These are phyloP conservation scores for Platyrinchus mystaceus DNA, from an alignment of 2,797 vertebrate genomes.

Conservation along the genomic window DNA sequence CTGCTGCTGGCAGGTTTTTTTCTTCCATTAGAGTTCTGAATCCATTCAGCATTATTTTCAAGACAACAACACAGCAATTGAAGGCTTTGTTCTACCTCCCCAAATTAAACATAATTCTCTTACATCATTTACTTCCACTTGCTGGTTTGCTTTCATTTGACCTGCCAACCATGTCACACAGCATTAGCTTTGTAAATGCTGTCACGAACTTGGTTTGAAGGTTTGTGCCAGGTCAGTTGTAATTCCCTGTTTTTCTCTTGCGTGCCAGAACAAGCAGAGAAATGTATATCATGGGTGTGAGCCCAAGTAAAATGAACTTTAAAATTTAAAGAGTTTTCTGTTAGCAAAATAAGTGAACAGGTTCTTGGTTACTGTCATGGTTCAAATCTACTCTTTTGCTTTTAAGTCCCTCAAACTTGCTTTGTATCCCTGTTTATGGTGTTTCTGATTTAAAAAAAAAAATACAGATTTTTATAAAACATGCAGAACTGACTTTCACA, in stretches of 20 bases:
- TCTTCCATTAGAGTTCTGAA: constrained; percentile 17
- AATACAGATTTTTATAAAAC: background rate
- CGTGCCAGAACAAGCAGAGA: background rate
- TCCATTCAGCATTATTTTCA: constrained; percentile 12
- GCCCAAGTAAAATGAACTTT: background rate
- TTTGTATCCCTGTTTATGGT: background rate
- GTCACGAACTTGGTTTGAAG: constrained; percentile 15
- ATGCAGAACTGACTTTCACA: background rate
- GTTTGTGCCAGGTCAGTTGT: constrained; percentile 43
- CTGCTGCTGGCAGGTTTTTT: constrained; percentile 31
- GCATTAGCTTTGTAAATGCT: constrained; percentile 55
- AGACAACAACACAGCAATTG: constrained; percentile 22
- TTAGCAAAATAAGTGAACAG: background rate
- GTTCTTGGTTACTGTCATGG: background rate
- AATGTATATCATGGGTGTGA: background rate
- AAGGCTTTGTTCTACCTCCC: constrained; percentile 24
- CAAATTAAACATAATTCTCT: constrained; percentile 54
- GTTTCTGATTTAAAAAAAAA: background rate
- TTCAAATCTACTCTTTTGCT: background rate
- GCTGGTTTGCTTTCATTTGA: constrained; percentile 59
- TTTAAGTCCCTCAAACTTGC: background rate
- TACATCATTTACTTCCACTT: constrained; percentile 53
- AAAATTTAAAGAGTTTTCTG: background rate
- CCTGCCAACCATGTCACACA: constrained; percentile 36
- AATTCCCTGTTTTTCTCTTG: constrained; percentile 30